Conservation (phyloP, 92 coral and sea anemone genomes). For the Scolanthus callimorphus region DNA sequence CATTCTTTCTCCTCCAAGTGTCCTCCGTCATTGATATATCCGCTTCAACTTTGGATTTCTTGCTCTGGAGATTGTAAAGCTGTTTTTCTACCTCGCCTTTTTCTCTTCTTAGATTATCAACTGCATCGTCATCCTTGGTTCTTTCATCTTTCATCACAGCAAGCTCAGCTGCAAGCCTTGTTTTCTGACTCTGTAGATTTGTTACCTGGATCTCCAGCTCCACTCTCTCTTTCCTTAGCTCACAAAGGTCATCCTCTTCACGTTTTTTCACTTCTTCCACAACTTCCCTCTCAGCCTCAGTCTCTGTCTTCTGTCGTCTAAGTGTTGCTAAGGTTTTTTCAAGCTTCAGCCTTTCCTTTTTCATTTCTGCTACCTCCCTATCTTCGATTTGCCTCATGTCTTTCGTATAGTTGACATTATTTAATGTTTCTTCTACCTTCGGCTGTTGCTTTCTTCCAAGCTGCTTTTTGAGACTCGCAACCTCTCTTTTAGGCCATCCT, state of each 20-base stretch:
- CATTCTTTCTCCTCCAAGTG: constrained; percentile 52
- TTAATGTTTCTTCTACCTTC: constrained; percentile 1
- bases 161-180: constrained; percentile 70
- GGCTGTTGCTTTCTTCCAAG: constrained; percentile 2
- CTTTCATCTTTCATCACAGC: constrained; percentile 38
- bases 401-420: constrained; percentile 13
- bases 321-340: constrained; percentile 66
- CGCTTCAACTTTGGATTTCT: constrained; percentile 59
- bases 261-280: constrained; percentile 56
- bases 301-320: constrained; percentile 70
- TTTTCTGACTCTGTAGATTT: constrained; percentile 64
- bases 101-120: constrained; percentile 52
- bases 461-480: constrained; percentile 37
- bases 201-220: constrained; percentile 71
- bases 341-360: constrained; percentile 65
- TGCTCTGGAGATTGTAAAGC: constrained; percentile 59
- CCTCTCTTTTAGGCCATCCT: constrained; percentile 51
- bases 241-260: constrained; percentile 61
- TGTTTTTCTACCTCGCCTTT: constrained; percentile 62
- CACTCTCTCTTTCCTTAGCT: constrained; percentile 61
- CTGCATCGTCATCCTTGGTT: constrained; percentile 46
- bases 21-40: constrained; percentile 52
- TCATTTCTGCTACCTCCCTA: constrained; percentile 48
- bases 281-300: constrained; percentile 69
- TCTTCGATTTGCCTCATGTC: constrained; percentile 51